Percentiles rank a stretch among this genome's conserved stretches.
Conservation (phyloP, 1,140 invertebrate genomes). For the Caenorhabditis inopinata region DNA sequence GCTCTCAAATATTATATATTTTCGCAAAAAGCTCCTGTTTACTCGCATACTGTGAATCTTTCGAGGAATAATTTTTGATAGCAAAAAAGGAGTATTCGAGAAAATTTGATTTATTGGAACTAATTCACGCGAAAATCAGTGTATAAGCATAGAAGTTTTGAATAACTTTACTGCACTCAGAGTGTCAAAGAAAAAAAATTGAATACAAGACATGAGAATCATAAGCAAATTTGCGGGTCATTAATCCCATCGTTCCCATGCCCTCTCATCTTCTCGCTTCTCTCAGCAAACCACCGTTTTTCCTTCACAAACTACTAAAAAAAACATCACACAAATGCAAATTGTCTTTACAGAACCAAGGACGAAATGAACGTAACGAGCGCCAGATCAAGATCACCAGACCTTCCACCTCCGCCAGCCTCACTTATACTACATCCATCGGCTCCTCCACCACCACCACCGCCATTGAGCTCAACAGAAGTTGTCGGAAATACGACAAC, state of each 20-base stretch:
- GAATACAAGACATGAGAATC: neutral
- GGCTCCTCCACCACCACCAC: slow-evolving; percentile 18
- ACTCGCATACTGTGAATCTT: too few species aligned
- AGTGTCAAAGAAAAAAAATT: too few species aligned
- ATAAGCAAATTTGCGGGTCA: slow-evolving; percentile 17
- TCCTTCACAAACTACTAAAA: neutral
- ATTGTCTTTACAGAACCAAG: slow-evolving; percentile 31
- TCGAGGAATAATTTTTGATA: too few species aligned
- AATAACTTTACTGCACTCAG: too few species aligned
- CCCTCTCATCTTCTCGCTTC: neutral
- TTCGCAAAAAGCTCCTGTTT: too few species aligned
- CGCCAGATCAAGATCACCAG: neutral
- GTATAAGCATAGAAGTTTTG: too few species aligned
- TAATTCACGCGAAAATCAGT: too few species aligned
- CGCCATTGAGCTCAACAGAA: slow-evolving; percentile 20
- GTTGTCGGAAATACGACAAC: neutral
- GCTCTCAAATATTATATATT: neutral
- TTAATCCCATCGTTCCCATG: slow-evolving; percentile 13
- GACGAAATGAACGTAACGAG: slow-evolving; percentile 11
- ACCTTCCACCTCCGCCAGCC: slow-evolving; percentile 15
- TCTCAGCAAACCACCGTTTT: neutral
- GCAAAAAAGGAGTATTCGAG: too few species aligned
- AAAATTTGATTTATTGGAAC: too few species aligned
- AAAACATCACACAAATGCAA: slow-evolving; percentile 22
- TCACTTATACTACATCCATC: neutral